Base-by-base conservation (phyloP, 2,113 vertebrate species). In the Proteles cristata region DNA sequence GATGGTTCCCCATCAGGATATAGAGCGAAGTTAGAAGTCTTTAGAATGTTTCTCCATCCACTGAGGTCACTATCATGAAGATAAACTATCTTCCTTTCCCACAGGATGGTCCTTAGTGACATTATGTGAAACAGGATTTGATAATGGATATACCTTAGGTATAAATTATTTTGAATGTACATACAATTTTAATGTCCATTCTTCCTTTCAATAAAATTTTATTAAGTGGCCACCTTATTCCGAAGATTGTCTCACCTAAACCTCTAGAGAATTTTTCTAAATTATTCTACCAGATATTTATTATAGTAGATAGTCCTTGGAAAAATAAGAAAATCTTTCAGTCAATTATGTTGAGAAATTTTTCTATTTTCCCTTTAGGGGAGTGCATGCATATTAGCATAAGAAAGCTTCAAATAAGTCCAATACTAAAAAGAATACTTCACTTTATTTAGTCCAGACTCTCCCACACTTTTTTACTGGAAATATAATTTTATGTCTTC, bases 171-270 rank as follows among this genome's bases (percentile, higher is more conserved):
- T 68, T 88, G 14, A 92, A 82, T 71, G 26, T 58, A 48, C 35
- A 61, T 76, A 39, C 50, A 91, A 94, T 88, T 91, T 96, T 97
- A 88, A 96, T 76, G 31, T 39, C n/a, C 16, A 76, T 93, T 85
- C 7, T 16, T 90, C 53, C 74, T 86, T 94, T 90, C 65, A 93
- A 35, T 82, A 89, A 89, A 93, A 48, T 86, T 28, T 45, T 48
- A 25, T 94, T 96, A 96, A 94, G 4, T 94, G 39, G 17, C 2
- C 43, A 84, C 16, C 86, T 19, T 65, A 23, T 93, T 23, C 63
- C 96, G 19, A 31, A 10, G 50, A 91, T 88, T 88, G 7, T 74
- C 21, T 63, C 63, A 90, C 10, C 1, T 69, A 85, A 91, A 81
- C 26, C 7, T 77, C 61, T 66, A 82, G 45, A 94, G 6, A 93